Conservation (phyloP, 2,888 invertebrate species). For the Platycheirus albimanus region DNA sequence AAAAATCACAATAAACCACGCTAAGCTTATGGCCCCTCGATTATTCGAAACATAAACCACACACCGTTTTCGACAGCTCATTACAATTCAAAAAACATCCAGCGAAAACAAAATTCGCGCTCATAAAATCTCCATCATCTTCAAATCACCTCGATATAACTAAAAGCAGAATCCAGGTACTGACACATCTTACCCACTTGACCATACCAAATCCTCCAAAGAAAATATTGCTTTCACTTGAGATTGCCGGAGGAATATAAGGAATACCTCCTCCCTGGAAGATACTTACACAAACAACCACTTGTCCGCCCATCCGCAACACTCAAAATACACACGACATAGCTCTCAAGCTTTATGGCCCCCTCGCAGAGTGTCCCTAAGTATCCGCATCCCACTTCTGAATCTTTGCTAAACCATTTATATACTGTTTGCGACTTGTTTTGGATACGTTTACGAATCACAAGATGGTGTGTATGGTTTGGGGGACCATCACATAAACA, state of each 20-base stretch:
- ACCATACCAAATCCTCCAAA: slow-evolving; percentile 32
- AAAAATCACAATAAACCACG: too few relatives aligned
- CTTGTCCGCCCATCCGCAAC: slow-evolving; percentile 48
- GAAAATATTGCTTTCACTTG: slow-evolving; percentile 55
- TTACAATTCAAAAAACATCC: too few relatives aligned
- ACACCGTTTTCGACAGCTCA: too few relatives aligned
- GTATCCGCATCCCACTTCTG: slow-evolving; percentile 28
- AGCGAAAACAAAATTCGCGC: too few relatives aligned
- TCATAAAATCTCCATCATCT: too few relatives aligned
- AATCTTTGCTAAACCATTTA: neutral
- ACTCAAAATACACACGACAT: slow-evolving; percentile 19
- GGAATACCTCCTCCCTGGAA: too few relatives aligned
- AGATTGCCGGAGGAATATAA: too few relatives aligned
- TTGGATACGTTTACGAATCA: slow-evolving; percentile 14
- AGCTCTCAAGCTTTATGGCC: neutral
- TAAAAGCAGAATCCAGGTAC: too few relatives aligned
- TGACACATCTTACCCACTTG: slow-evolving; percentile 24
- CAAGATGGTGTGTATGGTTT: slow-evolving; percentile 3
- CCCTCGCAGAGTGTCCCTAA: neutral
- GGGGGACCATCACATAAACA: slow-evolving; percentile 34
- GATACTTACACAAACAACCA: slow-evolving; percentile 52
- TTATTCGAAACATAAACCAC: too few relatives aligned
- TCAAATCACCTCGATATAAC: too few relatives aligned
- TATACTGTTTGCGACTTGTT: slow-evolving; percentile 45
- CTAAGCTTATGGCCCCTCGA: too few relatives aligned